Base-by-base conservation (phyloP, 2,113 vertebrate species). In the Motacilla alba region DNA sequence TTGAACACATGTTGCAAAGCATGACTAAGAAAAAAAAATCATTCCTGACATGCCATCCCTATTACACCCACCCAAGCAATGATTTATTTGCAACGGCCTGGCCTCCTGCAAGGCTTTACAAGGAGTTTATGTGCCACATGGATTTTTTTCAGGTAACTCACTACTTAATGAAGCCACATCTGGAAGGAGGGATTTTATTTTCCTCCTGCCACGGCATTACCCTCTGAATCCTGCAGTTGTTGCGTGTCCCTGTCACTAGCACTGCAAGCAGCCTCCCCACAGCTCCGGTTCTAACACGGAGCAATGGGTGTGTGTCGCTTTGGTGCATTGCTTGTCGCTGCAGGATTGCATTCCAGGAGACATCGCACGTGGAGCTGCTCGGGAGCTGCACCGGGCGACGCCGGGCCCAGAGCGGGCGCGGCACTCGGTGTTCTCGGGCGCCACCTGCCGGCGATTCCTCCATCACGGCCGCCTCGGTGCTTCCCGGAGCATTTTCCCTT, bases 381-480 rank as follows among this genome's bases (percentile, higher is more conserved):
- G 53, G n/a, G 17, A 81, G 56, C 8, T 0, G 55, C 37, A 1
- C 1, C 30, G 1, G 33, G 26, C 0, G 39, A 18, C 24, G 0
- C 24, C 20, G 39, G 22, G 39, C 39, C 39, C 0, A 2, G 46
- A 1, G 3, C 12, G 55, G 30, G 20, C 0, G 78, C 15, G 8
- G 70, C 63, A 90, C 79, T 77, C 79, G 43, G 56, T 37, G 80
- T 91, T 94, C 69, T 63, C 44, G 74, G 74, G 81, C 62, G 59
- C 87, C 95, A 85, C 68, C 96, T 94, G 83, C 87, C n/a, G 94
- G 44, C 66, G 7, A 0, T 5, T 28, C 2, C 13, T 7, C 14
- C 37, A n/a, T 46, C 53, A 28, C 5, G 23, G n/a, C 28, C 62
- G 11, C 9, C 50, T 7, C 35, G 7, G 44, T 16, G 7, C 30